Evolutionary conservation across 2,888 invertebrate genomes (phyloP).

Genomic region (Pharmacophagus antenor): DNA sequence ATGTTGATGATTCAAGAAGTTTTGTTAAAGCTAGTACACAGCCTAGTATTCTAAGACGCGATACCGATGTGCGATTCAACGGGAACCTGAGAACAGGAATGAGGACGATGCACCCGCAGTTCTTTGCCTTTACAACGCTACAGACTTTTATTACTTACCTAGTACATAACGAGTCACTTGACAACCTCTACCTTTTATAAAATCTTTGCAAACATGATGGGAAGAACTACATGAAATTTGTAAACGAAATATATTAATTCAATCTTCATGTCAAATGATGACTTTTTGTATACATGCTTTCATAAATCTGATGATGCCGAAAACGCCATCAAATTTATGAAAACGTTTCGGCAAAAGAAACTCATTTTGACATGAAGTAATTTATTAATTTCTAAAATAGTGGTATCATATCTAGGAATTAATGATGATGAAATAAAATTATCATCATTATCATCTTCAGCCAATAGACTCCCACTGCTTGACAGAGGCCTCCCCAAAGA

Average conservation of each 20-base stretch:
- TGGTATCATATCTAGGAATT: no score
- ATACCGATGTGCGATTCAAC: conserved; percentile 39
- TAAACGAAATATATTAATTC: not conserved
- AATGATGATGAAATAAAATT: no score
- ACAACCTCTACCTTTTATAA: conserved; percentile 12
- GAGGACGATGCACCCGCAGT: conserved; percentile 60
- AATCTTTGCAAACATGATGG: conserved; percentile 9
- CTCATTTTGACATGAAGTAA: no score
- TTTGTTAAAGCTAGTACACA: conserved; percentile 1
- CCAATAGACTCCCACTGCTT: no score
- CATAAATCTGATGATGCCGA: no score
- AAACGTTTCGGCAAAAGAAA: no score
- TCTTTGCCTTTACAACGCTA: conserved; percentile 37
- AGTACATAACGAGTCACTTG: conserved; percentile 27
- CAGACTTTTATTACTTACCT: conserved; percentile 39
- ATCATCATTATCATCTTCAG: no score
- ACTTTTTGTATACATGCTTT: not conserved
- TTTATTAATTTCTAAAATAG: no score
- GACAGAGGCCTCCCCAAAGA: no score
- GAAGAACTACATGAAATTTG: not conserved
- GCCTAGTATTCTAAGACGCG: conserved; percentile 26
- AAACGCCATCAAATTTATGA: no score
- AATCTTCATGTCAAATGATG: not conserved
- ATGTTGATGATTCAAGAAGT: not conserved
- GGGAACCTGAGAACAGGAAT: conserved; percentile 52